Conservation (phyloP, 2,113 vertebrate species). For the Labrus mixtus region DNA sequence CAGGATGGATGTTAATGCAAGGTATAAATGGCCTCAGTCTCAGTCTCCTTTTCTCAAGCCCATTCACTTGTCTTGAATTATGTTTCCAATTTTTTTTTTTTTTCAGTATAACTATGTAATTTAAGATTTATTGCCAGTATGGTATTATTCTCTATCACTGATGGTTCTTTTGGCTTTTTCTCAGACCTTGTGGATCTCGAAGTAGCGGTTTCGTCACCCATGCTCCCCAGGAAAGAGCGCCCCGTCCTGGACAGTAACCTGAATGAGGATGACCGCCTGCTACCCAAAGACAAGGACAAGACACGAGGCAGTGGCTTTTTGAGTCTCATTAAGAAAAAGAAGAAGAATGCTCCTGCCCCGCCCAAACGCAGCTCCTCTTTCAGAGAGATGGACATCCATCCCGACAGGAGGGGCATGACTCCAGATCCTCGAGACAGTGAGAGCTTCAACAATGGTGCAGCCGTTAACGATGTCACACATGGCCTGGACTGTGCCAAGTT, state of each 20-base stretch:
- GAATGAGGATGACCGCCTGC: slow-evolving; percentile 93
- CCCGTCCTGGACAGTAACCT: slow-evolving; percentile 83
- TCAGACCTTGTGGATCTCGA: slow-evolving; percentile 89
- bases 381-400: slow-evolving; percentile 88
- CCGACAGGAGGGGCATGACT: slow-evolving; percentile 80
- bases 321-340: slow-evolving; percentile 97
- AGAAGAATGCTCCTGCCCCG: slow-evolving; percentile 92
- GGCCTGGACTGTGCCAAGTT: slow-evolving; percentile 82
- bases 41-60: too few relatives aligned
- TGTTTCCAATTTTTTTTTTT: neutral
- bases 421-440: slow-evolving; percentile 81
- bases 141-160: neutral
- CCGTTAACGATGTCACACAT: slow-evolving; percentile 53
- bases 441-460: slow-evolving; percentile 82
- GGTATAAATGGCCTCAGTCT: too few relatives aligned
- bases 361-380: slow-evolving; percentile 97
- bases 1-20: too few relatives aligned
- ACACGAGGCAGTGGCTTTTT: slow-evolving; percentile 90
- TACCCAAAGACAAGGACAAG: slow-evolving; percentile 93
- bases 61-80: too few relatives aligned
- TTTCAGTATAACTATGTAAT: neutral
- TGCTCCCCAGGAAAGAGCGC: slow-evolving; percentile 93
- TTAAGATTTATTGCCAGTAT: neutral
- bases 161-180: slow-evolving; percentile 28
- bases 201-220: slow-evolving; percentile 86